Conservation (phyloP, 2,888 invertebrate genomes). For the Selenia dentaria region DNA sequence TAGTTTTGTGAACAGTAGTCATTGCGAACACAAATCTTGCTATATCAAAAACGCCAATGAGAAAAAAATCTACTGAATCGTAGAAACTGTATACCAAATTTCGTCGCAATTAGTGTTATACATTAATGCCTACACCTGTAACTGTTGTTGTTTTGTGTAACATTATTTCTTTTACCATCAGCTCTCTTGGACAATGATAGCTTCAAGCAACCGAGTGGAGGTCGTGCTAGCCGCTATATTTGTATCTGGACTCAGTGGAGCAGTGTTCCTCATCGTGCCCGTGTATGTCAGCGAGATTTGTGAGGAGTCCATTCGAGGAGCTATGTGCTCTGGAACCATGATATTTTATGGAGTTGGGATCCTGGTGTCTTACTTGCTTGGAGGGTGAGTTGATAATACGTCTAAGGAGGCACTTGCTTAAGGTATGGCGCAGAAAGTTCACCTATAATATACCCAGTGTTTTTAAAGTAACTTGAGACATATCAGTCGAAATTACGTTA, state of each 20-base stretch:
- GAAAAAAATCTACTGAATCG: too few species aligned
- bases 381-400: slow-evolving; percentile 44
- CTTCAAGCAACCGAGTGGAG: slow-evolving; percentile 48
- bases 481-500: too few species aligned
- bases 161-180: slow-evolving; percentile 24
- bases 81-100: too few species aligned
- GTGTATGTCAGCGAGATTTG: slow-evolving; percentile 64
- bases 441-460: too few species aligned
- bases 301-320: slow-evolving; percentile 63
- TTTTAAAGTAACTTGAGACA: too few species aligned
- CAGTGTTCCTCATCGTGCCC: slow-evolving; percentile 48
- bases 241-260: slow-evolving; percentile 56
- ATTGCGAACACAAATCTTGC: too few species aligned
- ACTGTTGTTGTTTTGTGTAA: slow-evolving; percentile 55
- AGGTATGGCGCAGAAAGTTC: too few species aligned
- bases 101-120: too few species aligned
- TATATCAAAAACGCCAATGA: too few species aligned
- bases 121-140: too few species aligned
- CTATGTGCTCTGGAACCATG: slow-evolving; percentile 55
- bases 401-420: too few species aligned
- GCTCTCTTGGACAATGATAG: slow-evolving; percentile 59
- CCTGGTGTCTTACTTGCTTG: slow-evolving; percentile 60
- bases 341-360: slow-evolving; percentile 59
- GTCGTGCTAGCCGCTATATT: slow-evolving; percentile 52
- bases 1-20: too few species aligned